These are phyloP conservation scores for Sturnus vulgaris DNA, from an alignment of 2,113 vertebrate genomes.

Conservation along the genomic window DNA sequence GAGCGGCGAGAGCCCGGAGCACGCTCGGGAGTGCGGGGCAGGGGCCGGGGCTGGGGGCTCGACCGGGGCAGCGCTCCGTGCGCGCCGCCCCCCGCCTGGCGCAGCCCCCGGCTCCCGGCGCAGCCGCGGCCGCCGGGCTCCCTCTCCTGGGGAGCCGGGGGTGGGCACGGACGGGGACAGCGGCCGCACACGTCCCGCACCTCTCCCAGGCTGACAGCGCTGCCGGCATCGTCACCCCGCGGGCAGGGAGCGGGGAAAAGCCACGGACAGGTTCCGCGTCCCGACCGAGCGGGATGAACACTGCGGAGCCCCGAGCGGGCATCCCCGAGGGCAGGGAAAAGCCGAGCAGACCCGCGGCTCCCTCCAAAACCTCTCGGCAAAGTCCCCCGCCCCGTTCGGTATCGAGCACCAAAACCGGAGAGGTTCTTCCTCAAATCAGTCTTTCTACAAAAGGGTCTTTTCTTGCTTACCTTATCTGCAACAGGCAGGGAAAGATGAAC, in stretches of 20 bases:
- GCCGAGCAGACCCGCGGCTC: background rate
- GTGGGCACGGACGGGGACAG: background rate
- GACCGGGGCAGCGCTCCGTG: background rate
- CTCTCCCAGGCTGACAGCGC: background rate
- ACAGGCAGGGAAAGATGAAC: background rate
- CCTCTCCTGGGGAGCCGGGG: constrained; percentile 42
- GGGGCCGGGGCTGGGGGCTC: background rate
- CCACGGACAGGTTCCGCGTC: rapidly evolving
- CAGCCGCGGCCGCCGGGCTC: constrained; percentile 34
- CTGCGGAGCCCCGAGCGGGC: background rate
- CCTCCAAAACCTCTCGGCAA: background rate
- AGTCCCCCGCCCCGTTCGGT: background rate
- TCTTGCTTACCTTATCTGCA: background rate
- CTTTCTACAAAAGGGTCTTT: background rate
- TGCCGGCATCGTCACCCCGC: background rate
- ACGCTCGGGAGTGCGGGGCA: background rate
- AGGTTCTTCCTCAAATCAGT: background rate
- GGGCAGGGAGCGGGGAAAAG: background rate
- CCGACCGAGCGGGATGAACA: rapidly evolving
- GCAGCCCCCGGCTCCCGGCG: background rate
- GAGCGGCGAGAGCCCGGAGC: background rate
- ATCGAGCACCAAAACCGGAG: background rate
- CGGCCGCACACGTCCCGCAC: background rate
- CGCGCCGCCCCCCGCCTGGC: background rate
- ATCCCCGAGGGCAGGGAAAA: background rate